These are phyloP conservation scores for Octonoba sinensis DNA, from an alignment of 2,888 invertebrate species.

Conservation along the genomic window DNA sequence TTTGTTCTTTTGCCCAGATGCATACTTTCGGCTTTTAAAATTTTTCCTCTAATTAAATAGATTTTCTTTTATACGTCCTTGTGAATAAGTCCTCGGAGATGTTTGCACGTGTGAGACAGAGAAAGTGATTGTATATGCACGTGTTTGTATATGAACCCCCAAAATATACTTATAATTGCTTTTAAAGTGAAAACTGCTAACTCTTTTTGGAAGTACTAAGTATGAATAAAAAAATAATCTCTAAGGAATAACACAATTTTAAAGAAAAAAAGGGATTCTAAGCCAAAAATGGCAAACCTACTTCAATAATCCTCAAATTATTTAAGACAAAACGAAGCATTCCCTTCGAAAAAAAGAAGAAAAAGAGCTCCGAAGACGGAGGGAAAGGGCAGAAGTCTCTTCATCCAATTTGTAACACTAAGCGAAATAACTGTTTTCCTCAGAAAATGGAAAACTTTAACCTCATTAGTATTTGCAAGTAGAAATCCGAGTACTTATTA, in stretches of 20 bases:
- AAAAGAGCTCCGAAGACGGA: slow-evolving; percentile 5
- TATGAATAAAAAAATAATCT: too few relatives aligned
- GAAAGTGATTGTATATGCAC: too few relatives aligned
- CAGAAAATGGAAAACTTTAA: slow-evolving; percentile 52
- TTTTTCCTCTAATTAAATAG: too few relatives aligned
- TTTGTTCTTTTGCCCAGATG: too few relatives aligned
- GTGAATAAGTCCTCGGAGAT: too few relatives aligned
- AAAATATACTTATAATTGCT: too few relatives aligned
- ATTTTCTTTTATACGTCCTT: too few relatives aligned
- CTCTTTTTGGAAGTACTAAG: too few relatives aligned
- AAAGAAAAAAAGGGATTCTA: not conserved
- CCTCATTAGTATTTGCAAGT: slow-evolving; percentile 44
- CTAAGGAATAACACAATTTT: not conserved
- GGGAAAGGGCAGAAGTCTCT: slow-evolving; percentile 1
- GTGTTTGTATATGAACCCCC: too few relatives aligned
- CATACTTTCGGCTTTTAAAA: too few relatives aligned
- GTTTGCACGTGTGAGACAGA: too few relatives aligned
- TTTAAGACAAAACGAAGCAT: slow-evolving; percentile 15
- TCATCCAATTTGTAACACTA: not conserved
- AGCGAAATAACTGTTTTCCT: slow-evolving; percentile 16
- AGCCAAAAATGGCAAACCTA: slow-evolving; percentile 6
- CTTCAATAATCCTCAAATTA: slow-evolving; percentile 10
- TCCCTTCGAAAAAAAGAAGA: not conserved
- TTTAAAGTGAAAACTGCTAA: too few relatives aligned
- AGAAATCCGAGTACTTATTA: slow-evolving; percentile 52